Conservation (phyloP, 1,140 invertebrate species). For the Drosophila saltans region DNA sequence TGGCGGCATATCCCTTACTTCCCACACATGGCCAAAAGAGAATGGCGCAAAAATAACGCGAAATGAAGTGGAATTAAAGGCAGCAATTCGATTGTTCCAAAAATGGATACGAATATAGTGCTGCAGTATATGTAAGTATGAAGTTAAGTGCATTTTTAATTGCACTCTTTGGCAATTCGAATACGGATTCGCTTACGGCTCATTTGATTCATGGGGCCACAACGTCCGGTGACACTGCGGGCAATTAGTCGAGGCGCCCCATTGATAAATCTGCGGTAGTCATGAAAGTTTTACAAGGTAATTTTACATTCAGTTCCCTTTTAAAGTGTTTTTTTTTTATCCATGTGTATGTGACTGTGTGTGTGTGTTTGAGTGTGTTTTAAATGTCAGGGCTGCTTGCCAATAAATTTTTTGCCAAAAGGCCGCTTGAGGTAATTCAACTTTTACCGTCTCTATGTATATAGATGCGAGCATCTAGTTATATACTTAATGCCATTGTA, state of each 20-base stretch:
- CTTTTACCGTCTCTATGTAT: slow-evolving; percentile 31
- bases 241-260: slow-evolving; percentile 55
- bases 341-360: neutral
- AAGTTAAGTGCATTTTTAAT: slow-evolving; percentile 62
- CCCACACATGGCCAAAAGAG: slow-evolving; percentile 25
- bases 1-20: slow-evolving; percentile 26
- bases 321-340: slow-evolving; percentile 3
- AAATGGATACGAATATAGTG: slow-evolving; percentile 19
- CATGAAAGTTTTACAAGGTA: slow-evolving; percentile 73
- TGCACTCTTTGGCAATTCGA: slow-evolving; percentile 40
- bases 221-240: slow-evolving; percentile 33
- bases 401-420: slow-evolving; percentile 41
- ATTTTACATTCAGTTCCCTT: slow-evolving; percentile 38
- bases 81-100: slow-evolving; percentile 29
- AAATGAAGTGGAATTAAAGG: slow-evolving; percentile 27
- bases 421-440: slow-evolving; percentile 57
- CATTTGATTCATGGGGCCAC: slow-evolving; percentile 50
- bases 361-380: slow-evolving; percentile 1
- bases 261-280: slow-evolving; percentile 67
- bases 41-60: slow-evolving; percentile 6
- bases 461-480: slow-evolving; percentile 16
- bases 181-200: slow-evolving; percentile 26
- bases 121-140: slow-evolving; percentile 2
- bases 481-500: slow-evolving; percentile 44
- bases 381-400: slow-evolving; percentile 65